Evolutionary conservation across 2,797 vertebrate species (phyloP).

Genomic region (Enteromius mattozi): DNA sequence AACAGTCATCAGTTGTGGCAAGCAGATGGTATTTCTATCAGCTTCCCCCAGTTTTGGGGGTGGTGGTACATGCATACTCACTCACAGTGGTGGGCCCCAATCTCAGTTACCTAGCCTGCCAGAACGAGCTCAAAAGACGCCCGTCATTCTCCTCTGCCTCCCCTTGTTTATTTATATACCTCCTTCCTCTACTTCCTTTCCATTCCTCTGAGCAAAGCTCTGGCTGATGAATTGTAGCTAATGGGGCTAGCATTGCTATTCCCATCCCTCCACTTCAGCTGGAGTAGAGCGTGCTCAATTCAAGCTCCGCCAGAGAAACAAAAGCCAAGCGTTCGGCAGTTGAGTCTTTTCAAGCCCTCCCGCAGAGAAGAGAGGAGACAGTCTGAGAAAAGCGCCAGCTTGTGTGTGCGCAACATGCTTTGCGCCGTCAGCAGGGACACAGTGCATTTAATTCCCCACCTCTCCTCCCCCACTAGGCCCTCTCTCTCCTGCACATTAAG

Average conservation of each 20-base stretch:
- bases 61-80: constrained; percentile 42
- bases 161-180: constrained; percentile 76
- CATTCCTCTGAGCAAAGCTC: constrained; percentile 22
- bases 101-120: constrained; percentile 57
- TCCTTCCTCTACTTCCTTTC: constrained; percentile 52
- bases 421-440: constrained; percentile 23
- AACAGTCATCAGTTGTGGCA: constrained; percentile 13
- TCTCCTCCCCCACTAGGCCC: neutral
- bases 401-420: constrained; percentile 18
- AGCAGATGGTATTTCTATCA: constrained; percentile 73
- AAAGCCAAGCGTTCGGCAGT: constrained; percentile 17
- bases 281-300: constrained; percentile 29
- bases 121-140: constrained; percentile 62
- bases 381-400: constrained; percentile 1
- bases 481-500: constrained; percentile 17
- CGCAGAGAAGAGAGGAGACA: neutral
- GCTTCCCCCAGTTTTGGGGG: constrained; percentile 54
- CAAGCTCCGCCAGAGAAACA: constrained; percentile 29
- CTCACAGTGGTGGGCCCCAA: constrained; percentile 64
- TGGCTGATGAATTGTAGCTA: constrained; percentile 44
- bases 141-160: constrained; percentile 53
- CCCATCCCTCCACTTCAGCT: constrained; percentile 45
- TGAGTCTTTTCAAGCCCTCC: constrained; percentile 24
- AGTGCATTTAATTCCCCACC: constrained; percentile 39
- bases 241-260: constrained; percentile 43